Conservation (phyloP, 2,797 vertebrate species). For the Takifugu ocellatus region DNA sequence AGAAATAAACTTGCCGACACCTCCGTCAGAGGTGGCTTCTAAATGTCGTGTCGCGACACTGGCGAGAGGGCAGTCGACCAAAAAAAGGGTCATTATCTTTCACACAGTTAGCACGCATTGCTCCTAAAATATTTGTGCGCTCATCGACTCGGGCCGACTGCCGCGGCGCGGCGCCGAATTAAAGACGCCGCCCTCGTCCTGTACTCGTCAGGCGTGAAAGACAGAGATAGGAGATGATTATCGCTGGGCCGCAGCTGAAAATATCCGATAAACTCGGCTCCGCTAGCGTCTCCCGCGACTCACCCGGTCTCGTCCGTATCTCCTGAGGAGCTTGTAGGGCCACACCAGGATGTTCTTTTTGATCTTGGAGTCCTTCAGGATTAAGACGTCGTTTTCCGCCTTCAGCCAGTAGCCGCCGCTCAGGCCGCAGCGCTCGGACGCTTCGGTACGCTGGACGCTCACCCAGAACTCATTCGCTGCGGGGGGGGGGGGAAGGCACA, state of each 20-base stretch:
- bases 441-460: conserved; percentile 86
- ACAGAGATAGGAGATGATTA: background rate
- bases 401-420: conserved; percentile 84
- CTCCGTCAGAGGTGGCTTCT: conserved; percentile 9
- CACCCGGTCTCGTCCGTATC: conserved; percentile 94
- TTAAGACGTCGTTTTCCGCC: conserved; percentile 79
- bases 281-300: conserved; percentile 14
- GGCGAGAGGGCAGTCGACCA: too few species aligned
- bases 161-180: background rate
- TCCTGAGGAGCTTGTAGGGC: conserved; percentile 92
- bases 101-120: background rate
- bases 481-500: background rate
- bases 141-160: background rate
- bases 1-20: background rate
- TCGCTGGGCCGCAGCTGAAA: background rate
- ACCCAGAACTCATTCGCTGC: conserved; percentile 92
- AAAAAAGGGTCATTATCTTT: background rate
- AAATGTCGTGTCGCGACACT: background rate
- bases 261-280: too few species aligned
- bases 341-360: conserved; percentile 80
- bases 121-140: background rate
- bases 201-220: background rate
- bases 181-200: conserved; percentile 6
- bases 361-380: conserved; percentile 81
- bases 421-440: conserved; percentile 86